Conservation (phyloP, 2,888 invertebrate genomes). For the Diadegma fenestrale region DNA sequence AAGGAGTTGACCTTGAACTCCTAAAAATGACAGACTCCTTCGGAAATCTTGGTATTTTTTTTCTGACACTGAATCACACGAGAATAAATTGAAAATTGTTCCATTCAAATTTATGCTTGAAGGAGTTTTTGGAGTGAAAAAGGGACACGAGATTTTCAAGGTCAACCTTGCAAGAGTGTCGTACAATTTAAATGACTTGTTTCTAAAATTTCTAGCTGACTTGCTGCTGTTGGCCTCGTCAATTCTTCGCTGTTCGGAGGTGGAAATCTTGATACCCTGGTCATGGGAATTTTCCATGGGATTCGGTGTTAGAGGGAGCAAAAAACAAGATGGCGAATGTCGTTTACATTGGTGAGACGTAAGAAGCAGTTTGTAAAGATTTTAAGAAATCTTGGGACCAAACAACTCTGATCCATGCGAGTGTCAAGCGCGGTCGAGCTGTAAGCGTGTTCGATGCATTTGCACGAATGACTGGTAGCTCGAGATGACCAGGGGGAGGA, state of each 20-base stretch:
- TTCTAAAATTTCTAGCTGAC: not conserved
- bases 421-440: not conserved
- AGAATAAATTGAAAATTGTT: no score
- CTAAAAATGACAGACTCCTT: no score
- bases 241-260: not conserved
- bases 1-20: no score
- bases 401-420: not conserved
- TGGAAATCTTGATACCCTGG: not conserved
- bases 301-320: not conserved
- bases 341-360: not conserved
- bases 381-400: slow-evolving; percentile 33
- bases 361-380: slow-evolving; percentile 18
- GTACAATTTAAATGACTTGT: not conserved
- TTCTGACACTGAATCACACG: no score
- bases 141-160: not conserved
- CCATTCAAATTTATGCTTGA: no score
- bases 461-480: slow-evolving; percentile 21
- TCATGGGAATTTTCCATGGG: no score
- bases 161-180: not conserved
- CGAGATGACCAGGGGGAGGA: not conserved
- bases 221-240: not conserved
- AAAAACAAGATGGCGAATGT: not conserved
- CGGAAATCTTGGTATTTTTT: no score
- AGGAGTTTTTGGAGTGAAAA: no score
- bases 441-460: slow-evolving; percentile 17